phyloP scores from a whole-genome alignment of 2,888 invertebrate species.

The Coleophora deauratella region DNA sequence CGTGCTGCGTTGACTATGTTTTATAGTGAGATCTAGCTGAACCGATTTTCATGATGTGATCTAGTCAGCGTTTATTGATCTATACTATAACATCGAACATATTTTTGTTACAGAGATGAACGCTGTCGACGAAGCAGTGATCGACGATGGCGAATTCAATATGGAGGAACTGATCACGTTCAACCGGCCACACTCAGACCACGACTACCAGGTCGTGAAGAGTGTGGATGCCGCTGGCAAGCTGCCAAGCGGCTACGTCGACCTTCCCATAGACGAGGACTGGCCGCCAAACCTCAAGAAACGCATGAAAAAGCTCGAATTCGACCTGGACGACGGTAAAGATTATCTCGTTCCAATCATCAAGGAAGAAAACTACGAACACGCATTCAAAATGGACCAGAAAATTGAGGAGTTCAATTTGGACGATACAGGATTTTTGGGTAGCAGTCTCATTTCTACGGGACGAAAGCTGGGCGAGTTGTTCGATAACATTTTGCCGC shows the following conservation, averaged over 20 bases:
- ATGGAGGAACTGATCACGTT: slow-evolving; percentile 77
- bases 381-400: slow-evolving; percentile 36
- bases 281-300: slow-evolving; percentile 73
- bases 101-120: slow-evolving; percentile 43
- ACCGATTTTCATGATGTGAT: too few species aligned
- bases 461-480: slow-evolving; percentile 57
- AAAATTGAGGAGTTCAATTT: slow-evolving; percentile 28
- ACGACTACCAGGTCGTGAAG: slow-evolving; percentile 66
- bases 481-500: slow-evolving; percentile 42
- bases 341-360: slow-evolving; percentile 57
- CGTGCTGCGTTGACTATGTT: too few species aligned
- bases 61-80: too few species aligned
- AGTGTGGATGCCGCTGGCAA: slow-evolving; percentile 28
- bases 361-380: slow-evolving; percentile 56
- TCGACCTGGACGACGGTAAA: slow-evolving; percentile 55
- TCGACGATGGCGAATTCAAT: slow-evolving; percentile 74
- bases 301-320: slow-evolving; percentile 60
- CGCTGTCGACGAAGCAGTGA: slow-evolving; percentile 58
- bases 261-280: slow-evolving; percentile 74
- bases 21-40: too few species aligned
- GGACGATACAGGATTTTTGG: slow-evolving; percentile 34
- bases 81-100: too few species aligned
- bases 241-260: slow-evolving; percentile 62
- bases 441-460: slow-evolving; percentile 47
- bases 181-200: slow-evolving; percentile 62